Percentiles rank a stretch among this genome's conserved stretches.
Evolutionary conservation across 2,797 vertebrate genomes (phyloP).

Genomic region (Hippocampus kuda): DNA sequence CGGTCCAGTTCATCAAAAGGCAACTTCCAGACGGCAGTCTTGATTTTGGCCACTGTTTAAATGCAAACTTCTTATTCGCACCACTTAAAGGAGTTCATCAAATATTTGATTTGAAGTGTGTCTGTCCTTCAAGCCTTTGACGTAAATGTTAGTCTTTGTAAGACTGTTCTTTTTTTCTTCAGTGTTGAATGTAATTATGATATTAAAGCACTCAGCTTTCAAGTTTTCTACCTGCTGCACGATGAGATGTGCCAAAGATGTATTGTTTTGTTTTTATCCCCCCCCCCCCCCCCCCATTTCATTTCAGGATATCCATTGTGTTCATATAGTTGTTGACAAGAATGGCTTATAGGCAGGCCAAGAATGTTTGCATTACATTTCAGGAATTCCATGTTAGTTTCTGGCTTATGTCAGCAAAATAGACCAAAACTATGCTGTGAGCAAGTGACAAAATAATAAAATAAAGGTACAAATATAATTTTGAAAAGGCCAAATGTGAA

Average conservation of each 20-base stretch:
- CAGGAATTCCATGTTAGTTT: not conserved
- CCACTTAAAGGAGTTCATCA: slow-evolving; percentile 1
- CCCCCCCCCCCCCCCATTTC: not conserved
- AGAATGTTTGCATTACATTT: slow-evolving; percentile 4
- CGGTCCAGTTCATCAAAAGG: not conserved
- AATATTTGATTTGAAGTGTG: slow-evolving; percentile 8
- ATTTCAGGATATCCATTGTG: slow-evolving; percentile 24
- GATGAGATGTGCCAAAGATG: slow-evolving; percentile 50
- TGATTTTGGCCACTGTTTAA: slow-evolving; percentile 54
- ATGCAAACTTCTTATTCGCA: slow-evolving; percentile 1
- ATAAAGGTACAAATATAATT: not conserved
- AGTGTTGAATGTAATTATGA: slow-evolving; percentile 48
- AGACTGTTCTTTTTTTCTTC: slow-evolving; percentile 30
- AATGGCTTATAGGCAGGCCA: not conserved
- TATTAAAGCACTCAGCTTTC: slow-evolving; percentile 30
- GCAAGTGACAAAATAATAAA: not conserved
- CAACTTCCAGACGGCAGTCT: slow-evolving; percentile 22
- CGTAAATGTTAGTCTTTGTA: slow-evolving; percentile 29
- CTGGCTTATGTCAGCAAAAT: not conserved
- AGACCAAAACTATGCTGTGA: not conserved
- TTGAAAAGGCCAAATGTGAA: not conserved
- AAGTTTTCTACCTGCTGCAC: slow-evolving; percentile 19
- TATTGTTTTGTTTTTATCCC: slow-evolving; percentile 6
- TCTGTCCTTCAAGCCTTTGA: slow-evolving; percentile 15
- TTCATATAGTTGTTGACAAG: slow-evolving; percentile 5